These are phyloP conservation scores for Hyppa rectilinea DNA, from an alignment of 2,888 invertebrate genomes.

Conservation along the genomic window DNA sequence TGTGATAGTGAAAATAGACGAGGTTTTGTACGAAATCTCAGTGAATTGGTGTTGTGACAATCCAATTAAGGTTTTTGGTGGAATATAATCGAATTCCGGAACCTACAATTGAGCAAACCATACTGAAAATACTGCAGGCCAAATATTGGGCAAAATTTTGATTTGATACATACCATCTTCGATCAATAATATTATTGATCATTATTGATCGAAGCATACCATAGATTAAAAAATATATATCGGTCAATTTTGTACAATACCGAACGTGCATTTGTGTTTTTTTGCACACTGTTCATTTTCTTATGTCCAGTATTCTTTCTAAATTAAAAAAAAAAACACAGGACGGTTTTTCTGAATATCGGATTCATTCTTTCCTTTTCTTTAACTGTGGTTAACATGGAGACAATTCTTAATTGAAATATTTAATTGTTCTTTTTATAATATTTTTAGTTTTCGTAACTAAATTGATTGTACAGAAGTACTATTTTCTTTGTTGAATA, in stretches of 20 bases:
- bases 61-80: slow-evolving; percentile 33
- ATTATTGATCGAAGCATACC: too few species aligned
- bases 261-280: neutral
- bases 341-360: neutral
- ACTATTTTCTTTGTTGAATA: too few species aligned
- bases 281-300: too few species aligned
- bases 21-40: slow-evolving; percentile 31
- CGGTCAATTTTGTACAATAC: neutral
- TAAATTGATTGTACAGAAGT: too few species aligned
- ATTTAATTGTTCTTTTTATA: neutral
- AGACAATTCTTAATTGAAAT: neutral
- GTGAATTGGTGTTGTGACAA: slow-evolving; percentile 41
- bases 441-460: too few species aligned
- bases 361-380: neutral
- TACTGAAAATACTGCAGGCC: neutral
- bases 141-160: neutral
- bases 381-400: neutral
- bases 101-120: neutral
- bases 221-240: neutral
- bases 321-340: neutral
- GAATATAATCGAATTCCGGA: slow-evolving; percentile 26
- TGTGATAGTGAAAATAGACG: slow-evolving; percentile 25
- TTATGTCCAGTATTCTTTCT: too few species aligned
- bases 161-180: too few species aligned
- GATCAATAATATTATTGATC: too few species aligned